A percentile compares a stretch with the other conserved stretches of the same genome.
Evolutionary conservation across 2,888 invertebrate genomes (phyloP).

Genomic region (Amphipyra tragopoginis): DNA sequence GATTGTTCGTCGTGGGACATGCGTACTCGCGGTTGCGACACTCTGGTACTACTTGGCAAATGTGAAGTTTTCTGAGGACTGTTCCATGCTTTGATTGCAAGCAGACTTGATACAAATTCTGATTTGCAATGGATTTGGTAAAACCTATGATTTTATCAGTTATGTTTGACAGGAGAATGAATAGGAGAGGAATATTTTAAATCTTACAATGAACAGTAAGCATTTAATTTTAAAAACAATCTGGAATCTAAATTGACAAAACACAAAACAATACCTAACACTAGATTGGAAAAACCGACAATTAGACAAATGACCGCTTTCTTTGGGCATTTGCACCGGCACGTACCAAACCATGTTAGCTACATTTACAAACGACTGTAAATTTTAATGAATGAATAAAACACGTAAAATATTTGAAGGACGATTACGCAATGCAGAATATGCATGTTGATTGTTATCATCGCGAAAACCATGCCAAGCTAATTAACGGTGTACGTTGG

Average conservation of each 20-base stretch:
- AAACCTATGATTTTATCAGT: too few species aligned
- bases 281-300: neutral
- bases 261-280: conserved; percentile 4
- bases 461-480: conserved; percentile 49
- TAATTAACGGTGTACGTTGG: conserved; percentile 49
- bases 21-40: conserved; percentile 65
- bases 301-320: conserved; percentile 10
- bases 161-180: neutral
- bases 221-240: neutral
- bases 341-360: conserved; percentile 3
- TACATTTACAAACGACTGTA: conserved; percentile 19
- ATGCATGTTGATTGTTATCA: conserved; percentile 53
- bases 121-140: too few species aligned
- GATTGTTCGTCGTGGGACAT: conserved; percentile 79
- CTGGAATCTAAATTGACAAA: neutral
- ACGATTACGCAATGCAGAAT: conserved; percentile 52
- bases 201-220: neutral
- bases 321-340: neutral
- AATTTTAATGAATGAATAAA: conserved; percentile 45
- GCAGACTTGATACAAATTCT: too few species aligned
- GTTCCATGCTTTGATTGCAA: neutral
- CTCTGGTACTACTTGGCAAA: conserved; percentile 24
- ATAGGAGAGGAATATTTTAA: neutral
- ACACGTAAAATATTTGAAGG: conserved; percentile 47
- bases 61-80: conserved; percentile 16